Evolutionary conservation across 2,113 vertebrate genomes (phyloP).

Genomic region (Oreocharis arfaki): DNA sequence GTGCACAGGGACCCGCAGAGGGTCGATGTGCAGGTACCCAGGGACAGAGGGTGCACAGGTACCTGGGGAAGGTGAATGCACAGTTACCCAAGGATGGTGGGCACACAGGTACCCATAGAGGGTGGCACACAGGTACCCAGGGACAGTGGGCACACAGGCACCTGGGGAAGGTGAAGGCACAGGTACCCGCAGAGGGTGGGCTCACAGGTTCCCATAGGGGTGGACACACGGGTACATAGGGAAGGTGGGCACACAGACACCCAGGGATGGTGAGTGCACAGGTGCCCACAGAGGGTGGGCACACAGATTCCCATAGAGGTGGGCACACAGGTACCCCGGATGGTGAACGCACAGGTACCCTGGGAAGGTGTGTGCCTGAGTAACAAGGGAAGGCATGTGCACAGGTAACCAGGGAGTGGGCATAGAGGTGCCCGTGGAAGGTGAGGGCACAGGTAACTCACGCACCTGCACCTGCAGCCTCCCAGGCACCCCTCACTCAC

Average conservation of each 20-base stretch:
- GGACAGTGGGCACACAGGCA: background rate
- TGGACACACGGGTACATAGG: background rate
- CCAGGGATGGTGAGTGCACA: background rate
- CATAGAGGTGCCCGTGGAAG: background rate
- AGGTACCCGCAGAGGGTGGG: background rate
- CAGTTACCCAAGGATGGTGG: background rate
- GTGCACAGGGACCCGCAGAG: background rate
- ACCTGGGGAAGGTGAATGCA: too few relatives aligned
- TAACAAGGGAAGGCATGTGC: background rate
- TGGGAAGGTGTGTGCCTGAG: background rate
- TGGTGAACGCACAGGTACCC: background rate
- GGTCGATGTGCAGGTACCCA: background rate
- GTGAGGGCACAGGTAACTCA: background rate
- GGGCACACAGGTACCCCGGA: too few relatives aligned
- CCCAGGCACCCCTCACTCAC: background rate
- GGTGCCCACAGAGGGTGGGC: too few relatives aligned
- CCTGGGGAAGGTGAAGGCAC: background rate
- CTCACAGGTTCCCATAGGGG: background rate
- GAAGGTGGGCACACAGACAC: background rate
- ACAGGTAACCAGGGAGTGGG: accelerated
- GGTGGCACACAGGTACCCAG: too few relatives aligned
- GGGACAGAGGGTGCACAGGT: background rate
- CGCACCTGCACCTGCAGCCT: accelerated
- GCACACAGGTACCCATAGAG: background rate
- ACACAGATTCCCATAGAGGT: background rate